Percentiles rank a stretch among this genome's conserved stretches.
These are phyloP conservation scores for Dendrocincla fuliginosa DNA, from an alignment of 2,797 vertebrate genomes.

Conservation along the genomic window DNA sequence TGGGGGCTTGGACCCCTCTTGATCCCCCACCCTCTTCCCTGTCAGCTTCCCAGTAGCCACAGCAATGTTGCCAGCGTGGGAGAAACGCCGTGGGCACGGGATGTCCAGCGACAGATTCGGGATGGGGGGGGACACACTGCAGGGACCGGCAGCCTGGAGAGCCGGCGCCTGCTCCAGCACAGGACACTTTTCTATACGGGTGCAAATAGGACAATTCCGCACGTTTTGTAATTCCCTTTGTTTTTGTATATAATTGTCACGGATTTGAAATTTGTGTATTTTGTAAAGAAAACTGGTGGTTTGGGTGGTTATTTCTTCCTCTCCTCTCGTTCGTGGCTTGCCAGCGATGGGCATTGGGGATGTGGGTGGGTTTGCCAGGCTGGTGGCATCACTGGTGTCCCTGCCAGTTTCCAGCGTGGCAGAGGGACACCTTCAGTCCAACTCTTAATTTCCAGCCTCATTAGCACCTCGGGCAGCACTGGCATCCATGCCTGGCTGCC, in stretches of 20 bases:
- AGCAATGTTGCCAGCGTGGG: neutral
- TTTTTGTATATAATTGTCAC: constrained; percentile 80
- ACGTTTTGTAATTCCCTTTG: constrained; percentile 69
- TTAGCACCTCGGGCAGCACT: neutral
- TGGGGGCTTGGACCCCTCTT: neutral
- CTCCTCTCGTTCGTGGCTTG: fast-evolving
- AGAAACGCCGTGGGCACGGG: constrained; percentile 23
- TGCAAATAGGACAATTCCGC: constrained; percentile 75
- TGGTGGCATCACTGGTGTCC: fast-evolving
- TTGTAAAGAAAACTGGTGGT: constrained; percentile 50
- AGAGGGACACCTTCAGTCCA: neutral
- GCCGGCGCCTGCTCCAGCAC: constrained; percentile 49
- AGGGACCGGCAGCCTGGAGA: neutral
- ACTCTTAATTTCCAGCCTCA: neutral
- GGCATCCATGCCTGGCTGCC: neutral
- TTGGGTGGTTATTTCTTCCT: neutral
- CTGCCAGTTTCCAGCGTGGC: fast-evolving
- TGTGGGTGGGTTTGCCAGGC: neutral
- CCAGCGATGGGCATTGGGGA: neutral
- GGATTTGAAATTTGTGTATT: constrained; percentile 70
- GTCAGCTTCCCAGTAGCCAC: constrained; percentile 66
- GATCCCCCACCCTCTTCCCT: neutral
- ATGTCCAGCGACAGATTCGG: neutral
- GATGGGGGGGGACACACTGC: neutral
- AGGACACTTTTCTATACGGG: constrained; percentile 76